These are phyloP conservation scores for Cricetomys ansorgei DNA, from an alignment of 2,113 vertebrate genomes.

Conservation along the genomic window DNA sequence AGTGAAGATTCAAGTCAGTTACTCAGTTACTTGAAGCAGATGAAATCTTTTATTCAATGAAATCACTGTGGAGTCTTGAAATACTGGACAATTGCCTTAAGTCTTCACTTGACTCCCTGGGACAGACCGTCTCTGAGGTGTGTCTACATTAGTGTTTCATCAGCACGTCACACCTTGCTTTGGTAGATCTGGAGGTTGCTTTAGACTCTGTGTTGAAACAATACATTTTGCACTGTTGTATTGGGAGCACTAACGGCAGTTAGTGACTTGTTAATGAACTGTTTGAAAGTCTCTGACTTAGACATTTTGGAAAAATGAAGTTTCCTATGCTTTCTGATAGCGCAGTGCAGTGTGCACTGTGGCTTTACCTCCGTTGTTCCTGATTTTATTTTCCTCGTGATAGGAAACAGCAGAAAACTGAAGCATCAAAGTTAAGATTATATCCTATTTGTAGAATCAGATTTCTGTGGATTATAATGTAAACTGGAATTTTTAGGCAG, in stretches of 20 bases:
- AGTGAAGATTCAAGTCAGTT: constrained; percentile 71
- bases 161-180: constrained; percentile 41
- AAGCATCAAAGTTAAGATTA: constrained; percentile 65
- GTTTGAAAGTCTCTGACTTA: constrained; percentile 47
- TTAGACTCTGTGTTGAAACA: constrained; percentile 62
- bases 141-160: constrained; percentile 5
- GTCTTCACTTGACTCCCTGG: constrained; percentile 59
- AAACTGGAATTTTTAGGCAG: constrained; percentile 81
- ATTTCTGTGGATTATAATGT: constrained; percentile 68
- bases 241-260: constrained; percentile 43
- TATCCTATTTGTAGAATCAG: constrained; percentile 61
- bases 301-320: constrained; percentile 47
- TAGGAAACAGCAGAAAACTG: constrained; percentile 59
- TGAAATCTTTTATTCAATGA: constrained; percentile 61
- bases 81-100: constrained; percentile 68
- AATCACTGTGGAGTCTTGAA: constrained; percentile 54
- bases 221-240: constrained; percentile 67
- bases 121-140: not conserved
- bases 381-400: constrained; percentile 70
- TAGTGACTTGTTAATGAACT: constrained; percentile 38
- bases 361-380: constrained; percentile 67
- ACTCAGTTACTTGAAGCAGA: constrained; percentile 76
- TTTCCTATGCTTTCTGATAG: constrained; percentile 68
- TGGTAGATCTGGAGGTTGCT: constrained; percentile 50
- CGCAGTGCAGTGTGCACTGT: constrained; percentile 74